Evolutionary conservation across 2,888 invertebrate species (phyloP), one percentile per base, ranked within the genome.

Genomic region (Laothoe populi): DNA sequence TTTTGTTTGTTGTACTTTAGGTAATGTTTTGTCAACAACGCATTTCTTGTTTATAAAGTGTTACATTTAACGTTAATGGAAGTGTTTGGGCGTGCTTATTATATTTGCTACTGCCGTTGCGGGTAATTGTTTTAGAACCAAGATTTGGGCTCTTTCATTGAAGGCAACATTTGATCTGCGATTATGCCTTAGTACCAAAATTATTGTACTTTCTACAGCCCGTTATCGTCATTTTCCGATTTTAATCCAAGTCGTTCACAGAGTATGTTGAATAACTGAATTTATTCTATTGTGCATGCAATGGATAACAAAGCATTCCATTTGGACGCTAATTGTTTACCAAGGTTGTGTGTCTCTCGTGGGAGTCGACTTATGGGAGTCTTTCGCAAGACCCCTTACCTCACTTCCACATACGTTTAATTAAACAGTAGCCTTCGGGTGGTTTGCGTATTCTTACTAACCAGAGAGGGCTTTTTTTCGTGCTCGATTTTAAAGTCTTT

Each of bases 301-400:
- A 44, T 59, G 26, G 21, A n/a, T 45, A 11, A 45, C 26, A 59
- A 45, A 59, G 31, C 45, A 26, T 31, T 59, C 24, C 8, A 38
- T 24, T 23, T n/a, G 42, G 45, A 45, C 45, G 45, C 59, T 59
- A 59, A 59, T 59, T 59, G 45, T 16, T n/a, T 44, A 44, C 23
- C 59, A 44, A 59, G 59, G 59, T 59, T 44, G 44, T 16, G 19
- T 31, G 13, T 11, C 26, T 38, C 42, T 59, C 26, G 59, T 59
- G 59, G 59, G 59, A 59, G 59, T 42, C 16, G 31, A 10, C 45
- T 45, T 45, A 59, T 59, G 45, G 45, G 26, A 44, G 26, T 44
- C 38, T 57, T 42, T 59, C 45, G 42, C 45, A 59, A 59, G 13
- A 58, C 19, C n/a, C 19, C 35, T 53, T 53, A 53, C 49, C 16